Base-by-base conservation (phyloP, 1,140 invertebrate genomes). In the Alviniconcha marisindica region DNA sequence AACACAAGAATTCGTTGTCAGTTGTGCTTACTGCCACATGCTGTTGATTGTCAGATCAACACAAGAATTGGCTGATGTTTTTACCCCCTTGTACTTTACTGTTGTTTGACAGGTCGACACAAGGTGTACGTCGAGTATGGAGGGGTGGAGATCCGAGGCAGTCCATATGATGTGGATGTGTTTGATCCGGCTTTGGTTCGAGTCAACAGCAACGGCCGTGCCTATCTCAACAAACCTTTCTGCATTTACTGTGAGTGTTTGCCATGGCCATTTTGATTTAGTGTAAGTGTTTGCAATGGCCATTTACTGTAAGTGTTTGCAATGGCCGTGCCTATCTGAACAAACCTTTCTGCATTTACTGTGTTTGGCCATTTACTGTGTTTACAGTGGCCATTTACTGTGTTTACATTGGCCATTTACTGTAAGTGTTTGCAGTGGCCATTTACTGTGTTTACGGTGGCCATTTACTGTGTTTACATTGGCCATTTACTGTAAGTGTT, bases 161-260 rank as follows among this genome's bases (percentile, higher is more conserved):
- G 97, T 85, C 98, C 98, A 18, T 99, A 97, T 93, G 96, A 95
- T 77, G 98, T 97, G 89, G 96, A 99, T 92, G 96, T 97, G 1
- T 98, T 97, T 90, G 98, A 99, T 94, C 95, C 97, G 12, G 95
- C 95, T 84, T 96, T 96, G 94, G 94, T 95, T 24, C 87, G 87
- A 18, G 87, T 95, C 38, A 91, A 93, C 79, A 87, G 89, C 28
- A 76, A 90, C 28, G 88, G 88, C 48, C 96, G 96, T 36, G 89
- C 86, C 21, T 86, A 89, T 44, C 83, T 93, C n/a, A 87, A 92
- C 56, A 92, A 92, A 82, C 88, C 88, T 77, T 88, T 89, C 63
- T 85, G 86, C 33, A 88, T 93, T 63, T 82, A 88, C 54, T 84
- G 91, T 92, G 85, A 87, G 84, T 85, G 40, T 21, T n/a, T 28